Evolutionary conservation across 2,888 invertebrate genomes (phyloP).

Genomic region (Villa cingulata): DNA sequence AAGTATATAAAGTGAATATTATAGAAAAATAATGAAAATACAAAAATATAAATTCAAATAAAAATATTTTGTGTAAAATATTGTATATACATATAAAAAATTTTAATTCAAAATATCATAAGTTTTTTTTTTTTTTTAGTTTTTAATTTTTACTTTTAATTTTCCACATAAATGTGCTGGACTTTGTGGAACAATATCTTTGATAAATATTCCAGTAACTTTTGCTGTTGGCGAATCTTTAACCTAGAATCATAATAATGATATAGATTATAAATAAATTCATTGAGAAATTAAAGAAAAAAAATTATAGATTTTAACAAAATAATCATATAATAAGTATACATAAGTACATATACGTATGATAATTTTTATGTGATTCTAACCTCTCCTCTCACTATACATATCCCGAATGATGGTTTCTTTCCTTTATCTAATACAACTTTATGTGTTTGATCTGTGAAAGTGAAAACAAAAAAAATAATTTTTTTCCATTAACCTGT

Average conservation of each 20-base stretch:
- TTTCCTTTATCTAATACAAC: conserved; percentile 7
- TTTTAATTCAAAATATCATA: too few relatives aligned
- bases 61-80: too few relatives aligned
- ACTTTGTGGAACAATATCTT: conserved; percentile 86
- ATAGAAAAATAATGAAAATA: not conserved
- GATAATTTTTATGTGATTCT: too few relatives aligned
- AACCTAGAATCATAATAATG: conserved; percentile 19
- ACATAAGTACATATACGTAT: too few relatives aligned
- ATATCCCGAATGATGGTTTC: conserved; percentile 70
- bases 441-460: conserved; percentile 5
- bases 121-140: not conserved
- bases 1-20: too few relatives aligned
- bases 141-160: conserved; percentile 56
- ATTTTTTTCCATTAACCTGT: too few relatives aligned
- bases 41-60: not conserved
- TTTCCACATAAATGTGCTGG: conserved; percentile 86
- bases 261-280: too few relatives aligned
- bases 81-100: too few relatives aligned
- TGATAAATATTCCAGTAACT: conserved; percentile 93
- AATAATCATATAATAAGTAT: too few relatives aligned
- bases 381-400: conserved; percentile 92
- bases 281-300: not conserved
- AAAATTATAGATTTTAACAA: too few relatives aligned
- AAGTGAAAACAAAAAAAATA: too few relatives aligned
- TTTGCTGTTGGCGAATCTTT: conserved; percentile 46